phyloP scores from a whole-genome alignment of 2,797 vertebrate genomes.

The Halcyon leucocephala region DNA sequence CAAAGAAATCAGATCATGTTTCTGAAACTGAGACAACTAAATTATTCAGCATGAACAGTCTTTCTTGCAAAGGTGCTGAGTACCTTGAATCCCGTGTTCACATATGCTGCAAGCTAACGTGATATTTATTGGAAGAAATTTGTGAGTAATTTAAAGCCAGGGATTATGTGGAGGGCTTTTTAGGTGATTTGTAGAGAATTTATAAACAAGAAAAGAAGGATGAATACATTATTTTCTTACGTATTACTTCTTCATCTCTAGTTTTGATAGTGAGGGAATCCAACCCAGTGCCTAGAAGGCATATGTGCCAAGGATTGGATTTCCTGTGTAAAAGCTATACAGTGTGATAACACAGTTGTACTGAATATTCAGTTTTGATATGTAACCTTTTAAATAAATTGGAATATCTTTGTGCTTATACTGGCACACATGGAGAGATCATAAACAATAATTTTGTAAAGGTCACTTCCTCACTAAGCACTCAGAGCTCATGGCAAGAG shows the following conservation, averaged over 20 bases:
- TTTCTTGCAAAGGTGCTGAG: neutral
- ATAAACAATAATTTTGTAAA: constrained; percentile 83
- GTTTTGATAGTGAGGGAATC: neutral
- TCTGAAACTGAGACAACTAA: constrained; percentile 10
- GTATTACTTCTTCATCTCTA: neutral
- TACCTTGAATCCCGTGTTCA: neutral
- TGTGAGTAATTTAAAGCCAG: neutral
- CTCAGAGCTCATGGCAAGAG: constrained; percentile 56
- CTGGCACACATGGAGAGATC: constrained; percentile 68
- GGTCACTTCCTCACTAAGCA: constrained; percentile 76
- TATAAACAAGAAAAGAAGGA: neutral
- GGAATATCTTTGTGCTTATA: constrained; percentile 79
- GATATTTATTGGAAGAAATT: neutral
- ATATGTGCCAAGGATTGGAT: constrained; percentile 17
- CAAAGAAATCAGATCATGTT: neutral
- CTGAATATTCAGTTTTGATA: constrained; percentile 81
- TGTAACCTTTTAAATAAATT: constrained; percentile 88
- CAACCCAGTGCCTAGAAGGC: constrained; percentile 38
- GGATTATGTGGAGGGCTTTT: neutral
- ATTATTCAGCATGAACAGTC: neutral
- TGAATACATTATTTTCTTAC: neutral
- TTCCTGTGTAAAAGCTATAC: constrained; percentile 68
- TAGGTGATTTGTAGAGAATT: neutral
- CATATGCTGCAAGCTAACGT: neutral
- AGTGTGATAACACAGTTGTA: constrained; percentile 76